Base-by-base conservation (phyloP, 1,140 invertebrate genomes). In the Steinernema khuongi region DNA sequence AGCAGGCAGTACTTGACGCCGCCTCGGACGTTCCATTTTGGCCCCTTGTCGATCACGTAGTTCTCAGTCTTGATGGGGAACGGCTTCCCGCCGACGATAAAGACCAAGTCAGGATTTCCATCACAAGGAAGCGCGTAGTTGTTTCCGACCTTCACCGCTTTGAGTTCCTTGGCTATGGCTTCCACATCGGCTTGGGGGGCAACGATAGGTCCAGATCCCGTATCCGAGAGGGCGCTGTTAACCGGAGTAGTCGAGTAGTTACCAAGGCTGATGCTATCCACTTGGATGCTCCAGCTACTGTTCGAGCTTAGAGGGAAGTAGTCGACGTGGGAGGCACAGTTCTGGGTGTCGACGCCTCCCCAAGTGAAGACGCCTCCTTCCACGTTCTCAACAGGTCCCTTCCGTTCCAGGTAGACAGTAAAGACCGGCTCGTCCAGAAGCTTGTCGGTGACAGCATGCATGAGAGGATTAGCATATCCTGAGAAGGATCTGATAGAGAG, bases 231-330 rank as follows among this genome's bases (percentile, higher is more conserved):
- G n/a, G n/a, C n/a, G 71, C 31, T 17, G 75, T 69, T 74, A 74
- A 33, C 74, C 75, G 36, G 74, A 68, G 68, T 72, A 77, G 43
- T 72, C 19, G 17, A 43, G 44, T 77, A 77, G 26, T 22, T 70
- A 69, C 75, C 74, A 31, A 68, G 1, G n/a, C 43, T 66, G 28
- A 77, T 68, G 18, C 67, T 69, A 60, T 22, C 50, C 75, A 77
- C 72, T 43, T 72, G 71, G 76, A 77, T 77, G 60, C 77, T 74
- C 19, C 66, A 77, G 68, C 77, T 77, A 36, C 74, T 77, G 75
- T 68, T 70, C 26, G 75, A 78, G 19, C 74, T 77, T 1, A 77
- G 67, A 44, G 75, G 70, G 60, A 70, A 33, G 44, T 77, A 77
- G 31, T 68, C 74, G 29, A 77, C 77, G 7, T 77, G 60, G 41